phyloP scores from a whole-genome alignment of 2,113 vertebrate species.

The Eulemur macaco region DNA sequence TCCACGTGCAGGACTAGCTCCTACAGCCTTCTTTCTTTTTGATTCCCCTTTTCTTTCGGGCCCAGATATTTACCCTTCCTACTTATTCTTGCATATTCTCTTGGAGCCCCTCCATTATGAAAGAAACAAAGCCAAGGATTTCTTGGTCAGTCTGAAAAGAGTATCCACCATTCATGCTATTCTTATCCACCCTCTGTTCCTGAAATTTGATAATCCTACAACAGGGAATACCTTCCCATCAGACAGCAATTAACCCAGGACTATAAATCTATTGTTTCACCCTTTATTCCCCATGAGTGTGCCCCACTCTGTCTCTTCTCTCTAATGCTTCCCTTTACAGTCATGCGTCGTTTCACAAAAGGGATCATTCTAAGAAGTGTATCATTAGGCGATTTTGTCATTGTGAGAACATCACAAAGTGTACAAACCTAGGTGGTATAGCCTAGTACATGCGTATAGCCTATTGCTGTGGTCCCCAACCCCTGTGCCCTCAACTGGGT shows the following conservation, averaged over 20 bases:
- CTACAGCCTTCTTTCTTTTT: background rate
- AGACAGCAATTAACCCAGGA: background rate
- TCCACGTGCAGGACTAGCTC: background rate
- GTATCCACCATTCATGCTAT: background rate
- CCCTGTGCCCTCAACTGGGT: too few species aligned
- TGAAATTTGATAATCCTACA: background rate
- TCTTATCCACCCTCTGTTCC: background rate
- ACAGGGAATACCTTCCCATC: background rate
- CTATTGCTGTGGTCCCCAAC: background rate
- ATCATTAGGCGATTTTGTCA: too few species aligned
- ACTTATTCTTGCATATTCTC: background rate
- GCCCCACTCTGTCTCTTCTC: background rate
- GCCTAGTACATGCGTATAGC: background rate
- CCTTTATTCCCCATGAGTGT: background rate
- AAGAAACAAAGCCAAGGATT: slow-evolving; percentile 12
- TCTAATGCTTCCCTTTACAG: background rate
- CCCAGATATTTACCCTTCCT: background rate
- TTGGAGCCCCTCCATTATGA: background rate
- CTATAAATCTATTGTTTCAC: background rate
- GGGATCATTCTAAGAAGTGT: too few species aligned
- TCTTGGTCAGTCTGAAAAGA: background rate
- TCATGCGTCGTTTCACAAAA: too few species aligned
- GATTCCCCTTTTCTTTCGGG: background rate
- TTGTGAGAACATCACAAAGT: too few species aligned
- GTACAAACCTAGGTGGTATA: too few species aligned